Base-by-base conservation (phyloP, 1,140 invertebrate genomes). In the Zaprionus africanus region DNA sequence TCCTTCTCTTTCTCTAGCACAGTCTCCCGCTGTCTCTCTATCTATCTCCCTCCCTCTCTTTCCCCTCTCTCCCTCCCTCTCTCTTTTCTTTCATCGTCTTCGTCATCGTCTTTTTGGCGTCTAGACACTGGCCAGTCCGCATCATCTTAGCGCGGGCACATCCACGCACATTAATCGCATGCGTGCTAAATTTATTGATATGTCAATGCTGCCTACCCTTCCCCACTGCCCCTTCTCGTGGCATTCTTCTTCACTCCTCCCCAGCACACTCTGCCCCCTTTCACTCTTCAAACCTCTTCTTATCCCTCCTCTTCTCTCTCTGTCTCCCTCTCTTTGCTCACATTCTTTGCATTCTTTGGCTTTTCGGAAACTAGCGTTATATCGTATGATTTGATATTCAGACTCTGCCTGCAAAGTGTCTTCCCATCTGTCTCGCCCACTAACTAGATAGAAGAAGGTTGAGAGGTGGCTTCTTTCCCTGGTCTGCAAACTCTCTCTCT, bases 151-250 rank as follows among this genome's bases (percentile, higher is more conserved):
- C 46, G 15, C 67, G 41, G 34, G 46, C 34, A 31, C 68, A 54
- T 31, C 74, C 70, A 75, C 82, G 60, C 77, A 81, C 82, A 88
- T 80, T 80, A 80, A 86, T 87, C 72, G 80, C 36, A 43, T 83
- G 80, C 83, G 77, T 87, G 80, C 81, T 54, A 88, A 80, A 87
- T 87, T 87, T 87, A 87, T 87, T 88, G 84, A 87, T 83, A 86
- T 86, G 83, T 86, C 83, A 83, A 70, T 65, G 64, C 26, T 51
- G 62, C 24, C 46, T 57, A 53, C 54, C 66, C 72, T 79, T 51
- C 31, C 49, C 38, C 36, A 38, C 26, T 6, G 17, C 49, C 7
- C 28, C 17, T 22, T 17, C 46, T 53, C 6, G 56, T 61, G 36
- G n/a, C 46, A 13, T 9, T 51, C 6, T 5, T 13, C 19, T 9